Percentiles rank a stretch among this genome's conserved stretches.
Conservation (phyloP, 2,888 invertebrate genomes). For the Eristalis intricaria region DNA sequence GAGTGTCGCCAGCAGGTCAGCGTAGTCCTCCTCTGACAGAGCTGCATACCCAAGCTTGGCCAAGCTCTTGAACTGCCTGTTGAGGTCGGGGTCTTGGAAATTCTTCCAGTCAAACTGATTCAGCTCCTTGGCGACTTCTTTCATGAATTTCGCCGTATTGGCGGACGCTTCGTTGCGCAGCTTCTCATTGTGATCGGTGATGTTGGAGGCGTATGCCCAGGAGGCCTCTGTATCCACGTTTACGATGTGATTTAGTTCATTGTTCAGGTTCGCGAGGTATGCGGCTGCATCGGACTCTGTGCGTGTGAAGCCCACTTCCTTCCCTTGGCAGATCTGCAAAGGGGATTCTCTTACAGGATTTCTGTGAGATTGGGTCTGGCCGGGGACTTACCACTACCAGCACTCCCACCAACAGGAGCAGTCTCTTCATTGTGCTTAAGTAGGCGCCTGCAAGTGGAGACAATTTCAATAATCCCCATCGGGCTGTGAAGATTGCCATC, state of each 20-base stretch:
- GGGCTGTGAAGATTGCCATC: background rate
- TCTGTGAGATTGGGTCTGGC: background rate
- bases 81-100: constrained; percentile 86
- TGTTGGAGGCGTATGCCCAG: constrained; percentile 90
- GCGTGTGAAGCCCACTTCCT: constrained; percentile 72
- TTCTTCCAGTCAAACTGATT: constrained; percentile 87
- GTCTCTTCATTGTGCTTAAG: constrained; percentile 34
- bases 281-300: constrained; percentile 84
- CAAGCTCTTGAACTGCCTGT: constrained; percentile 89
- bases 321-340: constrained; percentile 73
- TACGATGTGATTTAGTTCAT: constrained; percentile 83
- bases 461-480: background rate
- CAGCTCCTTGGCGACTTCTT: constrained; percentile 78
- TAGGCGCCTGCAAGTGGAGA: constrained; percentile 2
- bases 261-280: constrained; percentile 85
- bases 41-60: constrained; percentile 88
- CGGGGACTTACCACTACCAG: constrained; percentile 16
- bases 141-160: constrained; percentile 79
- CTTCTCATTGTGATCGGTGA: constrained; percentile 87
- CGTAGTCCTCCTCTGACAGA: constrained; percentile 86
- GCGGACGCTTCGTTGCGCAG: constrained; percentile 79
- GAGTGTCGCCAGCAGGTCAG: constrained; percentile 84
- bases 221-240: constrained; percentile 85
- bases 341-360: background rate
- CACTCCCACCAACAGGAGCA: constrained; percentile 36